Conservation (phyloP, 1,140 invertebrate genomes). For the Atta colombica region DNA sequence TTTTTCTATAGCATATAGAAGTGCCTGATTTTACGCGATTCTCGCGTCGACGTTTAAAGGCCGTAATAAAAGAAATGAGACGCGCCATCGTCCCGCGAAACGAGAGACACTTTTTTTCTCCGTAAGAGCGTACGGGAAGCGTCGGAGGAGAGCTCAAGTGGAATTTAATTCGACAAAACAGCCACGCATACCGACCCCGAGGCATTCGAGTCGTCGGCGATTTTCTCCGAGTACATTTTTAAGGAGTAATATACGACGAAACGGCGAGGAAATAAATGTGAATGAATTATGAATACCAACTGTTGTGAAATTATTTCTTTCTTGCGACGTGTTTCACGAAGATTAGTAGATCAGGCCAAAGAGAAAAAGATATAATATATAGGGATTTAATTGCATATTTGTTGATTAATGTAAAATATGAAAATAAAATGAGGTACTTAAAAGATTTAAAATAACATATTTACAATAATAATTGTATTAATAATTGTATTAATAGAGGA, state of each 20-base stretch:
- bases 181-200: slow-evolving; percentile 50
- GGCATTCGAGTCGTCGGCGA: slow-evolving; percentile 45
- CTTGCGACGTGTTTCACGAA: slow-evolving; percentile 2
- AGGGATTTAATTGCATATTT: not conserved
- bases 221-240: slow-evolving; percentile 58
- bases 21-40: slow-evolving; percentile 14
- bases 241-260: slow-evolving; percentile 51
- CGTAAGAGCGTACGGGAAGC: slow-evolving; percentile 17
- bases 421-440: not conserved
- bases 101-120: slow-evolving; percentile 2
- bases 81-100: slow-evolving; percentile 26
- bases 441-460: not conserved
- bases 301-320: slow-evolving; percentile 54
- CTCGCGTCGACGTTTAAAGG: slow-evolving; percentile 28
- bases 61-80: slow-evolving; percentile 43
- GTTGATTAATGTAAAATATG: not conserved
- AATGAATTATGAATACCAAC: slow-evolving; percentile 46
- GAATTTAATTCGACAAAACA: slow-evolving; percentile 66
- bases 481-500: too few species aligned
- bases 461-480: not conserved
- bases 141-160: slow-evolving; percentile 39
- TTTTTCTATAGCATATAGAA: slow-evolving; percentile 14
- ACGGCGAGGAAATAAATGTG: slow-evolving; percentile 31
- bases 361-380: slow-evolving; percentile 2
- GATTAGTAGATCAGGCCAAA: slow-evolving; percentile 7